Evolutionary conservation across 1,140 invertebrate genomes (phyloP).

Genomic region (Penaeus indicus): DNA sequence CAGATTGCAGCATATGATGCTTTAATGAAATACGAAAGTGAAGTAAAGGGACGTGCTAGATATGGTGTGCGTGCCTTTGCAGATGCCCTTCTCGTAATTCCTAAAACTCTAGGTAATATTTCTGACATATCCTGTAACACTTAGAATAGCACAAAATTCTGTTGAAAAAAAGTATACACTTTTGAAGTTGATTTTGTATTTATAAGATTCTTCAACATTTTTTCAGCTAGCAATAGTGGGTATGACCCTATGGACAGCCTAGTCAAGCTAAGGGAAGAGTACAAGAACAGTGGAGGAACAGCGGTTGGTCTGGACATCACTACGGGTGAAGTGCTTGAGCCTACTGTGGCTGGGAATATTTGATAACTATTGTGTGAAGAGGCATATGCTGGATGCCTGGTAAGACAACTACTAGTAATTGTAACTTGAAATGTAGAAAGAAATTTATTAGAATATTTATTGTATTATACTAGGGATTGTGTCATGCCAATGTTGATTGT

Average conservation of each 20-base stretch:
- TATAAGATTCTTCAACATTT: conserved; percentile 51
- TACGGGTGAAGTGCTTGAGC: conserved; percentile 89
- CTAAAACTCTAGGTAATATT: conserved; percentile 83
- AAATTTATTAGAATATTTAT: background rate
- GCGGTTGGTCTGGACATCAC: conserved; percentile 90
- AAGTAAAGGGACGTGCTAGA: conserved; percentile 91
- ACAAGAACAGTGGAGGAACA: conserved; percentile 73
- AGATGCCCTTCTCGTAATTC: conserved; percentile 95
- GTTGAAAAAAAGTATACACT: no score
- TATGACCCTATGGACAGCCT: conserved; percentile 96
- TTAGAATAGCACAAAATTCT: no score
- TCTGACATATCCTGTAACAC: background rate
- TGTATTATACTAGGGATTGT: conserved; percentile 8
- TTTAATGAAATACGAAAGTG: conserved; percentile 86
- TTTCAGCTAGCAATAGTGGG: conserved; percentile 86
- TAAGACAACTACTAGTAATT: conserved; percentile 69
- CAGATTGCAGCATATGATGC: conserved; percentile 81
- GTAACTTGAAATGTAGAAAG: background rate
- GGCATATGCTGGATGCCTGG: conserved; percentile 97
- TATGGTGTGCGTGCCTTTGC: conserved; percentile 96
- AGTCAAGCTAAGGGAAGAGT: conserved; percentile 93
- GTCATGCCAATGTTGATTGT: no score
- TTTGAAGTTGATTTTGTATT: background rate
- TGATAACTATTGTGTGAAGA: conserved; percentile 98
- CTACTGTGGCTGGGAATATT: conserved; percentile 88